Percentiles rank a stretch among this genome's conserved stretches.
phyloP scores from a whole-genome alignment of 35 echinoderm and acorn worm genomes.

The Eucidaris tribuloides region DNA sequence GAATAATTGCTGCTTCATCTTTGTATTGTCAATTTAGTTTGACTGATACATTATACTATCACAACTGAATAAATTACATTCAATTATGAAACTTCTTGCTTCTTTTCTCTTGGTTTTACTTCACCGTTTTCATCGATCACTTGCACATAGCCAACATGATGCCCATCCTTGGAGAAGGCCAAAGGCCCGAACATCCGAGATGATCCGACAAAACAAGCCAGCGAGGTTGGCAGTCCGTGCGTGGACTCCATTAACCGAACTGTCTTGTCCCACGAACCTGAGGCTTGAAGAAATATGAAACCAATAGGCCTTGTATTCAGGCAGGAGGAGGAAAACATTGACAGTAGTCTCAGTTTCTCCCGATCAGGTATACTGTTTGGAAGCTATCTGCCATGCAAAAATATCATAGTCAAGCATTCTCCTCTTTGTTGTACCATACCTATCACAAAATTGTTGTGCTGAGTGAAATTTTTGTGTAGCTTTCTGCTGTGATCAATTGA shows the following conservation, averaged over 20 bases:
- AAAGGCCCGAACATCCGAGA: slow-evolving; percentile 60
- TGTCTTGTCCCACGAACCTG: slow-evolving; percentile 91
- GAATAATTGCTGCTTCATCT: not conserved
- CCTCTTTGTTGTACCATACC: not conserved
- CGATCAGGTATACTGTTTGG: not conserved
- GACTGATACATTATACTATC: not conserved
- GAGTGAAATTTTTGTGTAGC: not conserved
- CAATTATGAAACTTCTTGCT: not conserved
- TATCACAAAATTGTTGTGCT: not conserved
- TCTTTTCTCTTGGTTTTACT: not conserved
- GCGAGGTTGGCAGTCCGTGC: slow-evolving; percentile 10
- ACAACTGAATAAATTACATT: not conserved
- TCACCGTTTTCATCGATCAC: slow-evolving; percentile 87
- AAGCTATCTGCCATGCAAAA: not conserved
- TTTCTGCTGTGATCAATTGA: too few species aligned
- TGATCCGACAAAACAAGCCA: slow-evolving; percentile 49
- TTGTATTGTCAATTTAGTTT: not conserved
- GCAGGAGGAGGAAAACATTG: not conserved
- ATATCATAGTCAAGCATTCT: not conserved
- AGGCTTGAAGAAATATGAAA: slow-evolving; percentile 50
- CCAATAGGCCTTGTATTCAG: not conserved
- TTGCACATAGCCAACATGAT: slow-evolving; percentile 71
- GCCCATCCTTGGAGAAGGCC: slow-evolving; percentile 63
- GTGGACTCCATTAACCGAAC: slow-evolving; percentile 77
- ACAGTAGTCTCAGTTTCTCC: not conserved